phyloP scores from a whole-genome alignment of 2,113 vertebrate genomes.

The Cercopithecus mona region DNA sequence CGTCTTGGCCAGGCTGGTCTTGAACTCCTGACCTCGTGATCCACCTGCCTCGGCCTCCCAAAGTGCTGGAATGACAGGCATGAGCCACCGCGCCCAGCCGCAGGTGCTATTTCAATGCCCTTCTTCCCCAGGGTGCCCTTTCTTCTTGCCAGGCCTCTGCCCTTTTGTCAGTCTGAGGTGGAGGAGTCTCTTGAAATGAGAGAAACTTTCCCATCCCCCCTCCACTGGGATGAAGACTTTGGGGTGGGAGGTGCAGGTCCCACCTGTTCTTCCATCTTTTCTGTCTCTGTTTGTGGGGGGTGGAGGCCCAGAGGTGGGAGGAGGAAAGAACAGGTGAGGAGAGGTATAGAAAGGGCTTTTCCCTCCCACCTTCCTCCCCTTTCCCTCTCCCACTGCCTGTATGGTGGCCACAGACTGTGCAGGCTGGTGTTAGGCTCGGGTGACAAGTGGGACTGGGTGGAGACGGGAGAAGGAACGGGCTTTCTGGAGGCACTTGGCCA shows the following conservation, averaged over 20 bases:
- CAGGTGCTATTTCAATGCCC: no score
- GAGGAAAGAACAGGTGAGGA: neutral
- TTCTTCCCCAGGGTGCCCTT: no score
- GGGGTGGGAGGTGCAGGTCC: neutral
- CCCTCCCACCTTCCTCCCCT: fast-evolving
- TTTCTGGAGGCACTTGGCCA: neutral
- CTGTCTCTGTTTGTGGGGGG: neutral
- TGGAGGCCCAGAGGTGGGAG: neutral
- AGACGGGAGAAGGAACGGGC: neutral
- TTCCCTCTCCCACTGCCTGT: neutral
- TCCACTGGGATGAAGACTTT: neutral
- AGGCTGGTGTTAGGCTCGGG: neutral
- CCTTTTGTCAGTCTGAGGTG: neutral
- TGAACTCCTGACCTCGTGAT: no score
- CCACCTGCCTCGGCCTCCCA: no score
- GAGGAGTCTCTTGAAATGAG: neutral
- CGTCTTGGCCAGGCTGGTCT: no score
- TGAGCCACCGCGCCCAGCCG: no score
- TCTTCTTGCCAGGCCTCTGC: no score
- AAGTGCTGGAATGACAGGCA: no score
- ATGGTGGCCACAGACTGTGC: neutral
- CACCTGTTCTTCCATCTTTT: neutral
- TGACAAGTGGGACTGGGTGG: neutral
- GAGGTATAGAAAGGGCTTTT: neutral
- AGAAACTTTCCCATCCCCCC: neutral